Evolutionary conservation across 2,113 vertebrate genomes (phyloP).

Genomic region (Antechinus stuartii): DNA sequence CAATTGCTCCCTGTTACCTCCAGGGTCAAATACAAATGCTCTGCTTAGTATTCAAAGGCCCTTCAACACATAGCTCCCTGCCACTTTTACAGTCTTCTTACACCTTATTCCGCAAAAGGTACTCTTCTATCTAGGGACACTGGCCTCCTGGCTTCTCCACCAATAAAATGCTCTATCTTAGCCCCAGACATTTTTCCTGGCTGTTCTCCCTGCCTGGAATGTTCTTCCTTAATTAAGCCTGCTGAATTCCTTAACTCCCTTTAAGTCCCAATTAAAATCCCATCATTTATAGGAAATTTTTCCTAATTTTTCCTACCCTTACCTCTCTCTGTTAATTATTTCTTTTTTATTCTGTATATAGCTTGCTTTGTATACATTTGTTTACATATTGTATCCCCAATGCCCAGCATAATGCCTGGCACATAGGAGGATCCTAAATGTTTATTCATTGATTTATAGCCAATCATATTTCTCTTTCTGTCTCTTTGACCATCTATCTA

Average conservation of each 20-base stretch:
- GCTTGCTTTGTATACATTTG: background rate
- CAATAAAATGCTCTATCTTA: background rate
- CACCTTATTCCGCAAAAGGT: background rate
- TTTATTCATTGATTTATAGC: background rate
- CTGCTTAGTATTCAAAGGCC: background rate
- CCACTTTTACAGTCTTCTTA: background rate
- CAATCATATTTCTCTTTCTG: background rate
- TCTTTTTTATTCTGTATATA: background rate
- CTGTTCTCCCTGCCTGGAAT: background rate
- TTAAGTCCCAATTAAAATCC: background rate
- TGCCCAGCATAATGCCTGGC: background rate
- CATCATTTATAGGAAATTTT: background rate
- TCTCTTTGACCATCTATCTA: background rate
- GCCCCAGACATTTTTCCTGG: background rate
- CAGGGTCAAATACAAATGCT: background rate
- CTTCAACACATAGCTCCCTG: background rate
- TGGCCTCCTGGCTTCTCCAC: background rate
- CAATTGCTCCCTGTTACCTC: background rate
- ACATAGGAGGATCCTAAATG: background rate
- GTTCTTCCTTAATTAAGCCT: background rate
- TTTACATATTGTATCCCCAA: background rate
- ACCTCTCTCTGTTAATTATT: background rate
- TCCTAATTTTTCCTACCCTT: background rate
- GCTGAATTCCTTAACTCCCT: background rate
- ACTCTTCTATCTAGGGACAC: background rate